These are phyloP conservation scores for Opisthograptis luteolata DNA, from an alignment of 2,888 invertebrate species.

Conservation along the genomic window DNA sequence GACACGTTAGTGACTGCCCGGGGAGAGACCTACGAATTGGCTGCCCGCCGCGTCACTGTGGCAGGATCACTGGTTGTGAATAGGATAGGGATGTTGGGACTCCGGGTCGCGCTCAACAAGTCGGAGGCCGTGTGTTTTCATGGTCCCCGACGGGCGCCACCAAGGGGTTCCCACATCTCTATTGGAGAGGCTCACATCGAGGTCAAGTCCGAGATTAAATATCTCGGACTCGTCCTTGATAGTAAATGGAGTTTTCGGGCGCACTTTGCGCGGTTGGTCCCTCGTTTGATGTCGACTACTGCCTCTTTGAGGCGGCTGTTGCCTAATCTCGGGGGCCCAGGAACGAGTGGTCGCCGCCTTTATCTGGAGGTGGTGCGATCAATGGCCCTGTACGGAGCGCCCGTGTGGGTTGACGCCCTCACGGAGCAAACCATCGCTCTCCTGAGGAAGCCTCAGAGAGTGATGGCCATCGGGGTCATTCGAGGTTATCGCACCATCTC, in stretches of 20 bases:
- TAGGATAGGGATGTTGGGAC: neutral
- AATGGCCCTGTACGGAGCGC: too few relatives aligned
- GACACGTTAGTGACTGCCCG: constrained; percentile 5
- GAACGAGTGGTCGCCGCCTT: neutral
- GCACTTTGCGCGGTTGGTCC: neutral
- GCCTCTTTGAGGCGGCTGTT: constrained; percentile 2
- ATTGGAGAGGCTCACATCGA: neutral
- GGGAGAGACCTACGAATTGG: neutral
- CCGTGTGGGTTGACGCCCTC: neutral
- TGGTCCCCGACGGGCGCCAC: neutral
- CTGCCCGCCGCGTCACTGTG: neutral
- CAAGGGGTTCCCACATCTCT: neutral
- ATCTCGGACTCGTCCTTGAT: constrained; percentile 20
- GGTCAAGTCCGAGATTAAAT: constrained; percentile 4
- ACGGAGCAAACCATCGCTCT: neutral
- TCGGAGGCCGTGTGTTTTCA: constrained; percentile 6
- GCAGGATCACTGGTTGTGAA: neutral
- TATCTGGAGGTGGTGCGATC: neutral
- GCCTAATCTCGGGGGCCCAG: neutral
- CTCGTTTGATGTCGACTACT: neutral
- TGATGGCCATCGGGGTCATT: constrained; percentile 3
- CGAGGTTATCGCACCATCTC: constrained; percentile 17
- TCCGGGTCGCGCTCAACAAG: constrained; percentile 10
- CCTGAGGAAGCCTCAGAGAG: neutral
- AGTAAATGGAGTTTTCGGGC: constrained; percentile 15